These are phyloP conservation scores for Meghimatium bilineatum DNA, from an alignment of 2,888 invertebrate species.

Conservation along the genomic window DNA sequence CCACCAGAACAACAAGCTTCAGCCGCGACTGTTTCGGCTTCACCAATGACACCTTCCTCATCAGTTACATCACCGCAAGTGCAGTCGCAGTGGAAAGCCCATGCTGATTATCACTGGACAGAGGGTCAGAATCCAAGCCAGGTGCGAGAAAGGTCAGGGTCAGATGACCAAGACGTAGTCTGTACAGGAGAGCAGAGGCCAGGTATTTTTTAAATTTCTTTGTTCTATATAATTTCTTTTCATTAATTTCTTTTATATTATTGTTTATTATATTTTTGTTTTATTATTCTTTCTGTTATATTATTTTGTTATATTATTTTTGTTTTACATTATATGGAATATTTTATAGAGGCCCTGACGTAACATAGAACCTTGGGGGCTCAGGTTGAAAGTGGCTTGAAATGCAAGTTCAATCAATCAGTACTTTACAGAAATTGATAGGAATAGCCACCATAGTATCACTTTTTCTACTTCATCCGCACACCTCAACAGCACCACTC, in stretches of 20 bases:
- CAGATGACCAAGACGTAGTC: conserved; percentile 58
- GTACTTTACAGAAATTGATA: no score
- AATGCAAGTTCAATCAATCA: no score
- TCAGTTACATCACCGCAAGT: conserved; percentile 8
- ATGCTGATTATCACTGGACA: conserved; percentile 1
- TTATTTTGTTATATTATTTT: no score
- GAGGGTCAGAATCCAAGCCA: background rate
- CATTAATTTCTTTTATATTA: background rate
- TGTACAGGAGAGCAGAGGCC: conserved; percentile 59
- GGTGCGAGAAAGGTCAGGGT: conserved; percentile 49
- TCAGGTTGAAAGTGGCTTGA: no score
- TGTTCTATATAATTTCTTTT: background rate
- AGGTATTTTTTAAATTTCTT: conserved; percentile 24
- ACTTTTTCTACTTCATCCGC: no score
- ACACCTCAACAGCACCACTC: no score
- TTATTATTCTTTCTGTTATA: no score
- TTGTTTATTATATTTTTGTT: background rate
- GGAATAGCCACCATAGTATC: no score
- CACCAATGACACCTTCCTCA: conserved; percentile 24
- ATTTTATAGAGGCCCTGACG: no score
- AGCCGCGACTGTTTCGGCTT: conserved; percentile 19
- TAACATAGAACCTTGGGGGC: no score
- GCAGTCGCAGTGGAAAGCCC: background rate
- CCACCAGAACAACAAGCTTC: conserved; percentile 41
- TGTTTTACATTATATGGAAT: no score